phyloP scores from a whole-genome alignment of 2,888 invertebrate genomes.

The Meliscaeva auricollis region DNA sequence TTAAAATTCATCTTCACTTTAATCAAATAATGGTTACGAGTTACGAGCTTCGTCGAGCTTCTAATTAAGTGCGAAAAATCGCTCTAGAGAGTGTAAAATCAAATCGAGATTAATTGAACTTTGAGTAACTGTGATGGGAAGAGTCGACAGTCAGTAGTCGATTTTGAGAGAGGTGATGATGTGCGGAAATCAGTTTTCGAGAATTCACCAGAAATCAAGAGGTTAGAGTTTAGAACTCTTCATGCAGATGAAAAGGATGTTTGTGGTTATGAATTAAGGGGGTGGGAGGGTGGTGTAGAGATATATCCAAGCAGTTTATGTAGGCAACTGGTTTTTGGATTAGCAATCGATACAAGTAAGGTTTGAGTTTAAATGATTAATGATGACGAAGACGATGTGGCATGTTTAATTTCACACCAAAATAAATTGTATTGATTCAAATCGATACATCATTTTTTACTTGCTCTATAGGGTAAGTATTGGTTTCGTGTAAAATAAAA shows the following conservation, averaged over 20 bases:
- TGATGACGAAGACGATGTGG: background rate
- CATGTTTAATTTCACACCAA: background rate
- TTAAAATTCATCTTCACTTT: slow-evolving; percentile 84
- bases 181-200: background rate
- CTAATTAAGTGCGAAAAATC: slow-evolving; percentile 84
- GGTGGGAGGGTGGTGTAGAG: too few species aligned
- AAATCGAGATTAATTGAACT: slow-evolving; percentile 82
- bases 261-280: slow-evolving; percentile 25
- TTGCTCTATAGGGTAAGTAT: too few species aligned
- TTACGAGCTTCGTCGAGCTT: slow-evolving; percentile 78
- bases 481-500: too few species aligned
- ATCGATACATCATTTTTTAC: too few species aligned
- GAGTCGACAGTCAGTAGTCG: too few species aligned
- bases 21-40: slow-evolving; percentile 82
- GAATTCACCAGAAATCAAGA: slow-evolving; percentile 27
- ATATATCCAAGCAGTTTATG: slow-evolving; percentile 23
- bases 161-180: slow-evolving; percentile 25
- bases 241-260: slow-evolving; percentile 10
- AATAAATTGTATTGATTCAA: too few species aligned
- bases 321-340: slow-evolving; percentile 18
- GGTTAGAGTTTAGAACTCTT: slow-evolving; percentile 6
- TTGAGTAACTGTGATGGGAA: slow-evolving; percentile 14
- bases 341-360: slow-evolving; percentile 35
- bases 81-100: slow-evolving; percentile 83
- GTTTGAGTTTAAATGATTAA: slow-evolving; percentile 43